Conservation (phyloP, 1,140 invertebrate genomes). For the Eufriesea mexicana region DNA sequence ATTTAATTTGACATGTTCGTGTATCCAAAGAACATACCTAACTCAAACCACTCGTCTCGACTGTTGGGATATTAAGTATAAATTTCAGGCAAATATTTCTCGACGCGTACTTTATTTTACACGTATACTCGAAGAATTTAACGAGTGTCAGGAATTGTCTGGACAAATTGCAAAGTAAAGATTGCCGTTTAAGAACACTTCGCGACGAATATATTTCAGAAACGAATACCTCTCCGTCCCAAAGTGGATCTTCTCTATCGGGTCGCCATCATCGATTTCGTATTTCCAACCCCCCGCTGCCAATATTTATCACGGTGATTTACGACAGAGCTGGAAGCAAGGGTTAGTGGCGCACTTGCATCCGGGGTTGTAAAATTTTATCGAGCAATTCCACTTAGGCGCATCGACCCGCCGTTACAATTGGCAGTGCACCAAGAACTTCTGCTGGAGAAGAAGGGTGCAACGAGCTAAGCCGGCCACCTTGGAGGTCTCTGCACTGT, state of each 20-base stretch:
- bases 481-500: background rate
- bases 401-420: slow-evolving; percentile 40
- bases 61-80: too few species aligned
- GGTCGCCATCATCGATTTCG: background rate
- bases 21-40: too few species aligned
- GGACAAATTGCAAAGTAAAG: too few species aligned
- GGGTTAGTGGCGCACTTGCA: background rate
- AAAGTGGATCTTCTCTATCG: background rate
- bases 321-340: background rate
- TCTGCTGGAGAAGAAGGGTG: background rate
- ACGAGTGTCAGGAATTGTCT: too few species aligned
- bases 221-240: too few species aligned
- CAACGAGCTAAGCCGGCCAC: slow-evolving; percentile 1
- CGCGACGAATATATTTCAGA: too few species aligned
- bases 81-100: too few species aligned
- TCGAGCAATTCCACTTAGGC: slow-evolving; percentile 14
- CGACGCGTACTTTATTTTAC: too few species aligned
- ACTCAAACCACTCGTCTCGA: too few species aligned
- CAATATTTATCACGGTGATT: slow-evolving; percentile 7
- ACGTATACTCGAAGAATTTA: too few species aligned
- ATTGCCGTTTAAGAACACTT: too few species aligned
- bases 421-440: slow-evolving; percentile 38
- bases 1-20: too few species aligned
- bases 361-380: slow-evolving; percentile 9
- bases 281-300: background rate